Evolutionary conservation across 2,113 vertebrate species (phyloP).

Genomic region (Oreochromis niloticus): DNA sequence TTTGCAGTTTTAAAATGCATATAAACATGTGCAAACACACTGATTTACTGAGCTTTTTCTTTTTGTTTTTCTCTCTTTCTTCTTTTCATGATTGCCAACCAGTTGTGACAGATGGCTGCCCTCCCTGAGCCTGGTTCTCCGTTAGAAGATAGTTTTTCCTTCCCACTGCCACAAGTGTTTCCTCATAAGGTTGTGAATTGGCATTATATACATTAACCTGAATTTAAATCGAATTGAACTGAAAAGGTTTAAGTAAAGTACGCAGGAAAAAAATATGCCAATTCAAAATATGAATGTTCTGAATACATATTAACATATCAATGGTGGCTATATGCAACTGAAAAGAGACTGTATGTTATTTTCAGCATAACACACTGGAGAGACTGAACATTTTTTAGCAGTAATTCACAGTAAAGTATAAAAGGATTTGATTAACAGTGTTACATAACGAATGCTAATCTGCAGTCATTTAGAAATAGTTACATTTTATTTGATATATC

Average conservation of each 20-base stretch:
- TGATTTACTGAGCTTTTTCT: too few species aligned
- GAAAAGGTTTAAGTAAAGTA: neutral
- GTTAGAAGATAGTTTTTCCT: neutral
- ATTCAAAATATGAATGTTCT: neutral
- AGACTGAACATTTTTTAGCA: neutral
- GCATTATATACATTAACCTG: neutral
- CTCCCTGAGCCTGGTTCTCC: neutral
- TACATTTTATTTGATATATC: neutral
- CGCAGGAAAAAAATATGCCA: neutral
- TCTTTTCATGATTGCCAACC: too few species aligned
- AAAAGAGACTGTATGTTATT: neutral
- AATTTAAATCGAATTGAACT: neutral
- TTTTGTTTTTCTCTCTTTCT: too few species aligned
- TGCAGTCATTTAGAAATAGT: neutral
- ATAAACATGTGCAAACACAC: neutral
- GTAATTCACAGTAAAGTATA: neutral
- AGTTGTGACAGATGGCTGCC: too few species aligned
- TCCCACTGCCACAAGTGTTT: neutral
- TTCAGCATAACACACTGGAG: neutral
- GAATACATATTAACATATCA: neutral
- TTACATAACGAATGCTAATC: neutral
- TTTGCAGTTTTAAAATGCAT: neutral
- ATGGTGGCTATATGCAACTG: neutral
- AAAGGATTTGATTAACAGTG: neutral
- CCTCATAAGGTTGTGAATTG: neutral